Conservation (phyloP, 1,140 invertebrate species). For the Globodera rostochiensis region DNA sequence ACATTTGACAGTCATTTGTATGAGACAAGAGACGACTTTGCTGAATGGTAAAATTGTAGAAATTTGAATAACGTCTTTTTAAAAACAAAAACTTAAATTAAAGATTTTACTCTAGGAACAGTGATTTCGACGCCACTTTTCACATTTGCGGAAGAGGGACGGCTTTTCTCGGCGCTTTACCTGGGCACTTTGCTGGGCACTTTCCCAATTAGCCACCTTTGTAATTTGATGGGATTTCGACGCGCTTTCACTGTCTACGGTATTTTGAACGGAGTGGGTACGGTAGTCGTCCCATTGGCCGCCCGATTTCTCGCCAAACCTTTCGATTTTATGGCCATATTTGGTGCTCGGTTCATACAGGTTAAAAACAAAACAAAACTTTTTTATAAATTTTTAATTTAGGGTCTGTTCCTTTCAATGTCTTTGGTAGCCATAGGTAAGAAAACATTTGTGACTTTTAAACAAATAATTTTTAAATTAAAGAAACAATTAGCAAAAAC, state of each 20-base stretch:
- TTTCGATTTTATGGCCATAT: neutral
- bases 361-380: neutral
- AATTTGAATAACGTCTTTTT: neutral
- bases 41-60: neutral
- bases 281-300: neutral
- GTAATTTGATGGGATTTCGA: neutral
- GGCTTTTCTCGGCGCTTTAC: constrained; percentile 7
- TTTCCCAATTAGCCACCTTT: neutral
- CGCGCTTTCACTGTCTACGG: constrained; percentile 8
- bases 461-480: neutral
- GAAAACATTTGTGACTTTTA: neutral
- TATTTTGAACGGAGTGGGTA: neutral
- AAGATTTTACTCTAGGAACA: neutral
- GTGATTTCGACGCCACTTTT: neutral
- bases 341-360: neutral
- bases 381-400: neutral
- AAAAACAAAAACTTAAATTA: neutral
- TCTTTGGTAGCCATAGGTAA: neutral
- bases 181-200: neutral
- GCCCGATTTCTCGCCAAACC: neutral
- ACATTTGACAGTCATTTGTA: constrained; percentile 1
- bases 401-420: neutral
- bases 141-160: neutral
- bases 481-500: constrained; percentile 8
- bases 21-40: neutral